Evolutionary conservation across 2,888 invertebrate genomes (phyloP).

Genomic region (Drosophila formosana): DNA sequence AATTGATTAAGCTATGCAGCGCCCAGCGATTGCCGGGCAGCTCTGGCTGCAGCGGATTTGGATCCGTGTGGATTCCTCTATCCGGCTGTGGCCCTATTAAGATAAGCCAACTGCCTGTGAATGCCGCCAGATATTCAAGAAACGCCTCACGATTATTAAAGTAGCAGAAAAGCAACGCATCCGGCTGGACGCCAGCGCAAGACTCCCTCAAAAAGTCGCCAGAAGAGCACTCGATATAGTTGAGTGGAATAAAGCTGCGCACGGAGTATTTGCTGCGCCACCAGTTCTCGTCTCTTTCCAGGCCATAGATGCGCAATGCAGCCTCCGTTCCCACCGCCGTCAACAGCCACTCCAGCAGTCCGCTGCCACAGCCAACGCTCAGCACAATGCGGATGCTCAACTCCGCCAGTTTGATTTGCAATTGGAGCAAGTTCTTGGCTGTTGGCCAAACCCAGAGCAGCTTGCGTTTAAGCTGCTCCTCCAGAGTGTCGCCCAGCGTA

Average conservation of each 20-base stretch:
- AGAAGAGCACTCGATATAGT: conserved; percentile 85
- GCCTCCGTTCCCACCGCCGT: conserved; percentile 85
- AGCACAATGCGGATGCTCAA: conserved; percentile 86
- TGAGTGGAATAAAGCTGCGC: conserved; percentile 89
- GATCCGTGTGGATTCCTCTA: conserved; percentile 89
- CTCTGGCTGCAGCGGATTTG: conserved; percentile 88
- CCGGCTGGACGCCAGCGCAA: conserved; percentile 77
- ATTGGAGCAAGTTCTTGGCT: conserved; percentile 87
- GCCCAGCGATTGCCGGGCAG: conserved; percentile 86
- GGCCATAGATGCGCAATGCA: conserved; percentile 85
- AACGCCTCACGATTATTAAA: conserved; percentile 91
- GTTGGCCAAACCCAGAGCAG: conserved; percentile 92
- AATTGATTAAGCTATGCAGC: conserved; percentile 87
- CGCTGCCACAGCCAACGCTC: conserved; percentile 93
- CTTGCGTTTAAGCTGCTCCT: conserved; percentile 84
- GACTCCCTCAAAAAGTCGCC: conserved; percentile 84
- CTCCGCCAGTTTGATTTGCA: conserved; percentile 86
- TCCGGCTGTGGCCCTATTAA: conserved; percentile 90
- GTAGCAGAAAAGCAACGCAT: conserved; percentile 91
- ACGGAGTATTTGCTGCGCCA: conserved; percentile 92
- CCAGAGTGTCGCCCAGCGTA: conserved; percentile 67
- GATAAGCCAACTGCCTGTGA: conserved; percentile 88
- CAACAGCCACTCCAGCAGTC: conserved; percentile 93
- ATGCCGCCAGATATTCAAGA: conserved; percentile 88
- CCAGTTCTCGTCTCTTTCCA: conserved; percentile 93